Percentiles rank a stretch among this genome's conserved stretches.
phyloP scores from a whole-genome alignment of 2,797 vertebrate genomes.

The Notoglanidium macrostoma region DNA sequence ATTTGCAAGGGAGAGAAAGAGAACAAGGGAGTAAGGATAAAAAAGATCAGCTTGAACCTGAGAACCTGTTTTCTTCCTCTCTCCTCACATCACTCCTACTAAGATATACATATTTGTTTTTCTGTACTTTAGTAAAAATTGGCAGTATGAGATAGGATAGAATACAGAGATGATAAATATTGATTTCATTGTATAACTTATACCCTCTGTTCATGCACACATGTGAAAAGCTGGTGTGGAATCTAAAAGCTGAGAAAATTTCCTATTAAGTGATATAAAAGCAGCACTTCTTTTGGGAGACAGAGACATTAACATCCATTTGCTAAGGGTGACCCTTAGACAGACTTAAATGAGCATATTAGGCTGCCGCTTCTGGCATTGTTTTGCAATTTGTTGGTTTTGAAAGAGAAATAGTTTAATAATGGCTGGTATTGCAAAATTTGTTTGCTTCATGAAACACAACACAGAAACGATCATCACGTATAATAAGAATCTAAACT shows the following conservation, averaged over 20 bases:
- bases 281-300: background rate
- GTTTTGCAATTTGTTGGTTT: slow-evolving; percentile 20
- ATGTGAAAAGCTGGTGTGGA: background rate
- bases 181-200: background rate
- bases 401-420: slow-evolving; percentile 2
- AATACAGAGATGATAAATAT: background rate
- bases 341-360: slow-evolving; percentile 13
- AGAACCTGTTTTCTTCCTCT: background rate
- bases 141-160: background rate
- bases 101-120: slow-evolving; percentile 18
- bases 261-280: background rate
- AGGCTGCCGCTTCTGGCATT: slow-evolving; percentile 15
- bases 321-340: background rate
- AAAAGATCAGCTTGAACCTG: slow-evolving; percentile 42
- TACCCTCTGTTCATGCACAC: slow-evolving; percentile 8
- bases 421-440: background rate
- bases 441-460: background rate
- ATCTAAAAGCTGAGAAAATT: background rate
- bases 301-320: slow-evolving; percentile 5
- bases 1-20: slow-evolving; percentile 37
- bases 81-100: slow-evolving; percentile 17
- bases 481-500: background rate
- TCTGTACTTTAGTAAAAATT: background rate
- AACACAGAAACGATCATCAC: background rate
- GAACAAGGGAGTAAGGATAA: slow-evolving; percentile 31